A percentile compares a stretch with the other conserved stretches of the same genome.
These are phyloP conservation scores for Ameiurus melas DNA, from an alignment of 2,113 vertebrate genomes.

Conservation along the genomic window DNA sequence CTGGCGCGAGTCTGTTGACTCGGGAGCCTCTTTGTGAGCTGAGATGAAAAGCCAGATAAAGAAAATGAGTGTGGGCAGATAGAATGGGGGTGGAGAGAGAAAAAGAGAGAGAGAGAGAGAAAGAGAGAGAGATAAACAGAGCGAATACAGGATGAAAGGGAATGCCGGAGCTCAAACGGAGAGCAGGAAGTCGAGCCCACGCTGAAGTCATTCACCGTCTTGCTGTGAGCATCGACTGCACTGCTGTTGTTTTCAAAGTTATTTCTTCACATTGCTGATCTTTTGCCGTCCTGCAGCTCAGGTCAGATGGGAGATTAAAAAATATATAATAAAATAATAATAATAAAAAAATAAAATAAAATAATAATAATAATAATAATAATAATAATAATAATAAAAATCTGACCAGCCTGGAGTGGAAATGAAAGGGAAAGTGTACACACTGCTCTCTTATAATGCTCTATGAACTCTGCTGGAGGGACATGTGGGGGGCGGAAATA, in stretches of 20 bases:
- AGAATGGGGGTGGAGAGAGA: background rate
- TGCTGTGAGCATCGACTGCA: background rate
- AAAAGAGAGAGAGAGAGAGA: background rate
- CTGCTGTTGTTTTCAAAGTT: conserved; percentile 1
- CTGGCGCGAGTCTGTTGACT: background rate
- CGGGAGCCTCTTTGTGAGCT: background rate
- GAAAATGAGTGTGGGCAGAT: conserved; percentile 21
- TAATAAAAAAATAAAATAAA: background rate
- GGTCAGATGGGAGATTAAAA: background rate
- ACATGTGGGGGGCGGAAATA: background rate
- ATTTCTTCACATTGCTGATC: conserved; percentile 1
- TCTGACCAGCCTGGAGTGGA: background rate
- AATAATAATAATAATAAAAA: background rate
- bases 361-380: background rate
- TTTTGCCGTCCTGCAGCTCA: conserved; percentile 8
- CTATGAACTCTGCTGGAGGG: background rate
- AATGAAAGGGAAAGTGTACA: conserved; percentile 17
- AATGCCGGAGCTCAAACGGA: background rate
- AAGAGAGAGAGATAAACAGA: background rate
- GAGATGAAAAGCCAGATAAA: conserved; percentile 31
- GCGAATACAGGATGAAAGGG: background rate
- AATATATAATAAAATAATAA: background rate
- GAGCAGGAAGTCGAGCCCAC: conserved; percentile 12
- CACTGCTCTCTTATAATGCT: background rate
- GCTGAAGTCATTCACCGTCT: background rate